phyloP scores from a whole-genome alignment of 2,797 vertebrate genomes.

The Schizopygopsis malacanthus region DNA sequence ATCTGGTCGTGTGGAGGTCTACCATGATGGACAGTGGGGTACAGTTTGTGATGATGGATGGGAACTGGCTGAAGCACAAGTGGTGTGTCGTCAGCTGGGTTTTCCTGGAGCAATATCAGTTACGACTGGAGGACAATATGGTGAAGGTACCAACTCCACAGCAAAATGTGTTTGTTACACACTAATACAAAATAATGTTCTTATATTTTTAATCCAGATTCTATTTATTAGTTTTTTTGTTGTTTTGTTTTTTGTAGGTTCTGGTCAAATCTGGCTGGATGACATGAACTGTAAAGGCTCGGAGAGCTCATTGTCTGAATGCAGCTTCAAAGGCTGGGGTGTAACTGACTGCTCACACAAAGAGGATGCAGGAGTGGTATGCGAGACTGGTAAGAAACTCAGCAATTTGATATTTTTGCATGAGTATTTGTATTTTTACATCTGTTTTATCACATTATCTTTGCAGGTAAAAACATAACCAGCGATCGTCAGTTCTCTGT shows the following conservation, averaged over 20 bases:
- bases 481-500: constrained; percentile 49
- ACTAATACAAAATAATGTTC: not conserved
- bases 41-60: constrained; percentile 78
- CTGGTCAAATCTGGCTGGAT: constrained; percentile 78
- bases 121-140: constrained; percentile 61
- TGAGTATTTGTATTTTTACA: not conserved
- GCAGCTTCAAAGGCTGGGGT: constrained; percentile 73
- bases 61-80: constrained; percentile 69
- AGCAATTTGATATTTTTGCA: not conserved
- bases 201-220: not conserved
- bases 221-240: not conserved
- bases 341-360: constrained; percentile 76
- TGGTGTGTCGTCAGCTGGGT: constrained; percentile 77
- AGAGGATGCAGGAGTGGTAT: constrained; percentile 76
- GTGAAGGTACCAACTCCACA: constrained; percentile 65
- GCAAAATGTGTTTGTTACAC: too few species aligned
- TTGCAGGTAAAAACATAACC: constrained; percentile 61
- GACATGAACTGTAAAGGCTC: constrained; percentile 74
- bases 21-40: constrained; percentile 74
- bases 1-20: constrained; percentile 77
- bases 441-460: not conserved
- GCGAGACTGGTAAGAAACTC: constrained; percentile 63
- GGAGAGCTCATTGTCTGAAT: constrained; percentile 70
- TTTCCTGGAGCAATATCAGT: constrained; percentile 68
- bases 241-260: constrained; percentile 32